Evolutionary conservation across 2,797 vertebrate species (phyloP).

Genomic region (Alectoris magna): DNA sequence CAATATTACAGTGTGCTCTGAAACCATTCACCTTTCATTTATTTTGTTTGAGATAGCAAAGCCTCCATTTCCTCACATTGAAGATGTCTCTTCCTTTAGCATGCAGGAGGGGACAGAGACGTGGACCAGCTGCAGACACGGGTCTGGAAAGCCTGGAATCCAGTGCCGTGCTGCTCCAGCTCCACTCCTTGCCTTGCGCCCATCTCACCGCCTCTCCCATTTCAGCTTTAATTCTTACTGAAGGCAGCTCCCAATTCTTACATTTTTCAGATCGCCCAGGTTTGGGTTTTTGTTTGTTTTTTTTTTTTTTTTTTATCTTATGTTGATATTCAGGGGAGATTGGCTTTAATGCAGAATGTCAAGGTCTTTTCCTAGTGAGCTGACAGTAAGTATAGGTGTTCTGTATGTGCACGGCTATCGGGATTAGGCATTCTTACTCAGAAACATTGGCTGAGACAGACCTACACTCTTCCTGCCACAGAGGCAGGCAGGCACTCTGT

Average conservation of each 20-base stretch:
- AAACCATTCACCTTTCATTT: not conserved
- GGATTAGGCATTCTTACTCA: constrained; percentile 46
- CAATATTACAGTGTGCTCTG: not conserved
- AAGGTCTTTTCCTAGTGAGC: constrained; percentile 54
- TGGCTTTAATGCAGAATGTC: constrained; percentile 46
- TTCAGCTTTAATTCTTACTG: constrained; percentile 6
- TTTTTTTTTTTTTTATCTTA: not conserved
- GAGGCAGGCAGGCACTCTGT: constrained; percentile 54
- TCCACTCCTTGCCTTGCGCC: not conserved
- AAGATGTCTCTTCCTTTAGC: not conserved
- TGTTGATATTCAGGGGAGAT: not conserved
- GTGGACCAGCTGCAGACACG: not conserved
- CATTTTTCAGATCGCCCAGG: constrained; percentile 8
- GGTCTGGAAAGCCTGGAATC: not conserved
- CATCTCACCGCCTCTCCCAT: not conserved
- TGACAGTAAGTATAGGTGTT: constrained; percentile 59
- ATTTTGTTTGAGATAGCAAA: not conserved
- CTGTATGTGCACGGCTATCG: constrained; percentile 40
- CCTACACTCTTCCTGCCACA: constrained; percentile 57
- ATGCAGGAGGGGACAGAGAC: not conserved
- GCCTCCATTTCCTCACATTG: not conserved
- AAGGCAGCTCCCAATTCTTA: constrained; percentile 8
- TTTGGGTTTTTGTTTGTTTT: no score
- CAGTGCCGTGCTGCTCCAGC: not conserved
- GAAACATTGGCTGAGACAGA: constrained; percentile 66